Evolutionary conservation across 2,113 vertebrate genomes (phyloP).

Genomic region (Protomyctophum bolini): DNA sequence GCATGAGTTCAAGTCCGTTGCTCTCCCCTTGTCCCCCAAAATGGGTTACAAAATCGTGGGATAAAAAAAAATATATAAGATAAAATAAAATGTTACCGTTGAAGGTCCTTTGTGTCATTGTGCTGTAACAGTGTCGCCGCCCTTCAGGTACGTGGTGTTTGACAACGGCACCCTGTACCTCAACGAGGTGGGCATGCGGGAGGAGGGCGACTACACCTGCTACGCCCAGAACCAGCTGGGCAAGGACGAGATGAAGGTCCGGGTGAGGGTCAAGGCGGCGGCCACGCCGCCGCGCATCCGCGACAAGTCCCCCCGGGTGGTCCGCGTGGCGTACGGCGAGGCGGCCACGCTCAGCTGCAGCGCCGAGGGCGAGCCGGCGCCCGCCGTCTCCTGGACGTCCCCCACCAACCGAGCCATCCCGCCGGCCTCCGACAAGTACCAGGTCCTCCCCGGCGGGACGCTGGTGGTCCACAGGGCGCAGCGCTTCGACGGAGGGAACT

Average conservation of each 20-base stretch:
- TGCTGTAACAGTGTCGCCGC: not conserved
- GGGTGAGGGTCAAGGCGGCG: slow-evolving; percentile 80
- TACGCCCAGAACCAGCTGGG: slow-evolving; percentile 90
- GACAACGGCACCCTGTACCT: slow-evolving; percentile 91
- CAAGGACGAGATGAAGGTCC: slow-evolving; percentile 90
- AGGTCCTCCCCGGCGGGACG: slow-evolving; percentile 82
- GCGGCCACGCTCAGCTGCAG: slow-evolving; percentile 78
- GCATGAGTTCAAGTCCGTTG: too few species aligned
- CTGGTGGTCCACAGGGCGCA: slow-evolving; percentile 86
- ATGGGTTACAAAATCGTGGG: too few species aligned
- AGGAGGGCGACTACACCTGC: slow-evolving; percentile 92
- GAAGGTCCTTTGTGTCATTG: too few species aligned
- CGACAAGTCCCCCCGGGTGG: slow-evolving; percentile 57
- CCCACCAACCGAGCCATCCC: slow-evolving; percentile 82
- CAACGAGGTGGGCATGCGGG: slow-evolving; percentile 84
- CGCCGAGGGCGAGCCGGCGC: slow-evolving; percentile 82
- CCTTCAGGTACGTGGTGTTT: slow-evolving; percentile 86
- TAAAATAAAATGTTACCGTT: too few species aligned
- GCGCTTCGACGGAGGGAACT: slow-evolving; percentile 89
- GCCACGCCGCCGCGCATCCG: slow-evolving; percentile 77
- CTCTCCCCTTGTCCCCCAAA: too few species aligned
- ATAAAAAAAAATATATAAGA: too few species aligned
- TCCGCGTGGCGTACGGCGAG: slow-evolving; percentile 83
- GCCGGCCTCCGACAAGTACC: slow-evolving; percentile 81
- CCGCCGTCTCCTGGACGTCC: slow-evolving; percentile 85